Evolutionary conservation across 1,140 invertebrate species (phyloP).

Genomic region (Drosophila ironensis): DNA sequence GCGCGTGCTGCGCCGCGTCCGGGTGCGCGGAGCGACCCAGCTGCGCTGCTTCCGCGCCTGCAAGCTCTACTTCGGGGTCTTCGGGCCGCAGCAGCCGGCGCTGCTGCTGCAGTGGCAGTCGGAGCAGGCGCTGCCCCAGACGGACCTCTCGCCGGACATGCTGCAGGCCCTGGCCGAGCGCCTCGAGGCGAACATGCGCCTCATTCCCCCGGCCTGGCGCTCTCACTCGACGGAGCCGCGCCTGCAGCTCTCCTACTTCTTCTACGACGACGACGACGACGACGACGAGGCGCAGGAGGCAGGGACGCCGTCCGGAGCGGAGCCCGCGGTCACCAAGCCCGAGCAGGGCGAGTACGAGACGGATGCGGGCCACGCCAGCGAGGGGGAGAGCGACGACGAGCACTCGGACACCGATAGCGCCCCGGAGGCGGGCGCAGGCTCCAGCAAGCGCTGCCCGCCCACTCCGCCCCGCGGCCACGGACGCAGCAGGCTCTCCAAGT

Average conservation of each 20-base stretch:
- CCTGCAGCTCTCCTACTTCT: constrained; percentile 53
- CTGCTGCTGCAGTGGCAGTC: constrained; percentile 40
- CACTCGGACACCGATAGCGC: constrained; percentile 54
- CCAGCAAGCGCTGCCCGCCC: constrained; percentile 2
- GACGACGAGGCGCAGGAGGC: background rate
- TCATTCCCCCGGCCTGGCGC: constrained; percentile 42
- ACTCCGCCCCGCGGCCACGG: constrained; percentile 3
- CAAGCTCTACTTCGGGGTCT: constrained; percentile 49
- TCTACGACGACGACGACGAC: constrained; percentile 45
- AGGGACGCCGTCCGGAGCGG: too few relatives aligned
- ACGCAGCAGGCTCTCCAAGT: background rate
- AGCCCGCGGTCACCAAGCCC: too few relatives aligned
- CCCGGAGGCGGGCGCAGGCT: background rate
- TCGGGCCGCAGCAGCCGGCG: background rate
- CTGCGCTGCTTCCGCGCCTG: constrained; percentile 38
- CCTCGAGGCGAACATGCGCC: constrained; percentile 7
- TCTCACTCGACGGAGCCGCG: constrained; percentile 26
- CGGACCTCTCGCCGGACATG: constrained; percentile 57
- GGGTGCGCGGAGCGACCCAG: background rate
- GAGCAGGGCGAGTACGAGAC: constrained; percentile 53
- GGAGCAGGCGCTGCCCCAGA: constrained; percentile 42
- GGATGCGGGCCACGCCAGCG: constrained; percentile 51
- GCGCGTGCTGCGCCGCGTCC: constrained; percentile 41
- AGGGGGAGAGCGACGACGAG: constrained; percentile 66
- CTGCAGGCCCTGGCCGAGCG: constrained; percentile 31